Evolutionary conservation across 2,797 vertebrate genomes (phyloP).

Genomic region (Atherinosoma microstoma): DNA sequence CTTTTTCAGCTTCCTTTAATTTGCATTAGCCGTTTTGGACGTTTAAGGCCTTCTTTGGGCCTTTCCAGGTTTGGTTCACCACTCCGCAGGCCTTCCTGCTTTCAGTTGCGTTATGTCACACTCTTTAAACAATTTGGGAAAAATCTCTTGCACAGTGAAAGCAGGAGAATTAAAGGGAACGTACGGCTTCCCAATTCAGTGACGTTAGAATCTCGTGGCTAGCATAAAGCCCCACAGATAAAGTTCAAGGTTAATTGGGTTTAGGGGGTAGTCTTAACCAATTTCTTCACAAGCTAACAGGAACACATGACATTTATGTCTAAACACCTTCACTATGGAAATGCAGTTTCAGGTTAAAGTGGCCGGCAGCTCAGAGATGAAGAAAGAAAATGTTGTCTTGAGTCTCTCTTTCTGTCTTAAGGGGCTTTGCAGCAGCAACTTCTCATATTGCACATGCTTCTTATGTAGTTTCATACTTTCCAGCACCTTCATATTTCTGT

Average conservation of each 20-base stretch:
- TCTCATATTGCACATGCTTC: background rate
- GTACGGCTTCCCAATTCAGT: background rate
- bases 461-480: background rate
- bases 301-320: background rate
- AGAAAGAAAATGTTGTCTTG: too few species aligned
- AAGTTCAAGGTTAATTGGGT: background rate
- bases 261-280: background rate
- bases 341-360: background rate
- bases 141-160: slow-evolving; percentile 3
- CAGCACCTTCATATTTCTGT: background rate
- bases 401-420: too few species aligned
- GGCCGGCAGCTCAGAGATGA: background rate
- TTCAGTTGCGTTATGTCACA: slow-evolving; percentile 14
- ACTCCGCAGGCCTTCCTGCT: background rate
- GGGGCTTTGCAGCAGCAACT: background rate
- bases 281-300: slow-evolving; percentile 14
- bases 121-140: slow-evolving; percentile 2
- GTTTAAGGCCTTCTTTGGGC: background rate
- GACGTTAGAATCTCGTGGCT: background rate
- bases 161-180: slow-evolving; percentile 2
- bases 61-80: slow-evolving; percentile 18
- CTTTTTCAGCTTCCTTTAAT: background rate
- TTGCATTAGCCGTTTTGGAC: slow-evolving; percentile 20
- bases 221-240: background rate
- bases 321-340: background rate